Evolutionary conservation across 2,797 vertebrate genomes (phyloP).

Genomic region (Dermochelys coriacea): DNA sequence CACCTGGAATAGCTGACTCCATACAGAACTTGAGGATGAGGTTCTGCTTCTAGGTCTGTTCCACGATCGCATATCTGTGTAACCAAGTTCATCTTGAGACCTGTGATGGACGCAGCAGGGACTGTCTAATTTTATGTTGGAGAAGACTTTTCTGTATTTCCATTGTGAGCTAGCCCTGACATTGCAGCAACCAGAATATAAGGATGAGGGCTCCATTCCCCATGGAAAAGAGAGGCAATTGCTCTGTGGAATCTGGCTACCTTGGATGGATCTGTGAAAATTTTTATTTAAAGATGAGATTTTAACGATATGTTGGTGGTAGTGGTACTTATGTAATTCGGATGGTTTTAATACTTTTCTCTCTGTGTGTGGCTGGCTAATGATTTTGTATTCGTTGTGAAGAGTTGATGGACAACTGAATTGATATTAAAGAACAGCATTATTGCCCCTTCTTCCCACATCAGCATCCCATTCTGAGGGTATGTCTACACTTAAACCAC

Average conservation of each 20-base stretch:
- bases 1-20: background rate
- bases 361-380: background rate
- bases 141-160: background rate
- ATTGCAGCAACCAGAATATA: background rate
- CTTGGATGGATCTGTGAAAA: background rate
- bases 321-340: background rate
- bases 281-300: background rate
- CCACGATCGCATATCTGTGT: background rate
- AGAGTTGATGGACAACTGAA: background rate
- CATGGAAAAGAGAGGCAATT: background rate
- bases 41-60: background rate
- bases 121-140: background rate
- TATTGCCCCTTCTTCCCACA: background rate
- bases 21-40: background rate
- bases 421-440: background rate
- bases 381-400: conserved; percentile 16
- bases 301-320: background rate
- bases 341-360: background rate
- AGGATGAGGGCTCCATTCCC: background rate
- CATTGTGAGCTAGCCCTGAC: background rate
- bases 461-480: background rate
- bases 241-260: background rate
- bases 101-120: background rate
- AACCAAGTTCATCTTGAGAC: background rate
- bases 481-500: background rate